Evolutionary conservation across 2,113 vertebrate species (phyloP), one percentile per base, ranked within the genome.

Genomic region (Potamarius usumacintae): DNA sequence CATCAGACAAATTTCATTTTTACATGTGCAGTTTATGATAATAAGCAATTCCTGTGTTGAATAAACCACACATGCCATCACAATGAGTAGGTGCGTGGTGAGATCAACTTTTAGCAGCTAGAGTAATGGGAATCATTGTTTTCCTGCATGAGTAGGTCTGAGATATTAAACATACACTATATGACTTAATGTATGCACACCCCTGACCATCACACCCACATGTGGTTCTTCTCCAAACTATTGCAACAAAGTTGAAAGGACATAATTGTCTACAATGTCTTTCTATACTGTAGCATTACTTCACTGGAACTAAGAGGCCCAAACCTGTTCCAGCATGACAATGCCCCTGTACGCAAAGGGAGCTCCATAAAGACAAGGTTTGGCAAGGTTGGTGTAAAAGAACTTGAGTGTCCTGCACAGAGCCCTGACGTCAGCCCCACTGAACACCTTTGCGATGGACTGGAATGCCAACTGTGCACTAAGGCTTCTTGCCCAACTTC

Each of bases 1-100:
- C 82, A 88, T 84, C 89, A 87, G 76, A 88, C 76, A 85, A 85
- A 89, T 85, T 78, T 72, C 5, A 83, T 88, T 89, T 86, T 62
- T 85, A 83, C 8, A 22, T 25, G 62, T 85, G 67, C 86, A 79
- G 87, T 90, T 87, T 88, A 88, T n/a, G 14, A 63, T 63, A 63
- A 71, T 20, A 87, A 84, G 80, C 25, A 60, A 57, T 57, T 55
- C 12, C 6, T 80, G 62, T 62, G 27, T 42, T 65, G 22, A n/a
- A 78, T 18, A 25, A 50, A 80, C 86, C 82, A 91, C 88, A 90
- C 82, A 85, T 27, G 12, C 0, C n/a, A 1, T 67, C n/a, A 67
- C 65, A 67, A 1, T 1, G 9, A 67, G 65, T 67, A 14, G 65
- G n/a, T 67, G n/a, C 25, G 27, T 4, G 4, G 10, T 67, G 4